Evolutionary conservation across 2,888 invertebrate species (phyloP).

Genomic region (Ectropis crepuscularia): DNA sequence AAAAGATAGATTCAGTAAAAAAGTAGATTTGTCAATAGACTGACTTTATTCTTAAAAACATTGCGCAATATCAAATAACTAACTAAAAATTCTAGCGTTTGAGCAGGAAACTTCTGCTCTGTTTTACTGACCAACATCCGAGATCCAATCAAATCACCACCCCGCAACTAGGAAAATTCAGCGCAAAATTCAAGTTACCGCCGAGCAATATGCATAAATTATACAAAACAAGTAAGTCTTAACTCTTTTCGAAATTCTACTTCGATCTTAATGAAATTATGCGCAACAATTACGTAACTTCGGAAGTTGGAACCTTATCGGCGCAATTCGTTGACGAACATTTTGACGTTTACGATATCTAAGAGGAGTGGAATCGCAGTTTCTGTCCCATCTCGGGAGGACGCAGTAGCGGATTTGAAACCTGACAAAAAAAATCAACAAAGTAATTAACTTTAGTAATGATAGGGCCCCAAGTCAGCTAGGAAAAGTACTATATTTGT

Average conservation of each 20-base stretch:
- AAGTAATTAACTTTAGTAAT: too few species aligned
- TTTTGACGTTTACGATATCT: slow-evolving; percentile 52
- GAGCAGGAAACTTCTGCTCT: too few species aligned
- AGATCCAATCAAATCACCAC: slow-evolving; percentile 2
- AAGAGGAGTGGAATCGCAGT: slow-evolving; percentile 35
- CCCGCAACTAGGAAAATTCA: slow-evolving; percentile 1
- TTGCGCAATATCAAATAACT: too few species aligned
- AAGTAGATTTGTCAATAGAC: too few species aligned
- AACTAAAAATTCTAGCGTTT: too few species aligned
- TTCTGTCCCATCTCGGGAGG: slow-evolving; percentile 30
- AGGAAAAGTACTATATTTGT: too few species aligned
- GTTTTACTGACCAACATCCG: not conserved
- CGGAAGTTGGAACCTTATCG: slow-evolving; percentile 50
- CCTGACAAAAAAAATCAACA: too few species aligned
- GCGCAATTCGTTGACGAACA: slow-evolving; percentile 50
- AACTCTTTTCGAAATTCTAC: slow-evolving; percentile 30
- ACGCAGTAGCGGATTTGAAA: not conserved
- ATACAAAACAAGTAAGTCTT: slow-evolving; percentile 32
- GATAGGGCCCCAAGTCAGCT: too few species aligned
- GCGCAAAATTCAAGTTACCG: slow-evolving; percentile 18
- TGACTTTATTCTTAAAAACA: too few species aligned
- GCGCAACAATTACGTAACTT: slow-evolving; percentile 43
- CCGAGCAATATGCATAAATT: slow-evolving; percentile 36
- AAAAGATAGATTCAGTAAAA: too few species aligned
- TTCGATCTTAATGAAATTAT: slow-evolving; percentile 38